These are phyloP conservation scores for Pollachius pollachius DNA, from an alignment of 2,113 vertebrate genomes.

Conservation along the genomic window DNA sequence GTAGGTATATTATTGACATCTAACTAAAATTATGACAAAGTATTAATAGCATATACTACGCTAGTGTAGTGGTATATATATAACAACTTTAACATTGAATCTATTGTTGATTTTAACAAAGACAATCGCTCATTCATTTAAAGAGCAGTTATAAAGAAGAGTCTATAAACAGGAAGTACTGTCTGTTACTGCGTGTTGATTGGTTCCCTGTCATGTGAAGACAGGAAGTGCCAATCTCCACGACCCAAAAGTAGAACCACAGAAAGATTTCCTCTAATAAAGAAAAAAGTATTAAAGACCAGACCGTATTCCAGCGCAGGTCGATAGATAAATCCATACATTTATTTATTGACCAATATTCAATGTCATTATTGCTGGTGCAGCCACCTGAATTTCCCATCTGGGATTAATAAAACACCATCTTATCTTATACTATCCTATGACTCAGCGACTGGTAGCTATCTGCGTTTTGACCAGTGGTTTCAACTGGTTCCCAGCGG, in stretches of 20 bases:
- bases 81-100: constrained; percentile 27
- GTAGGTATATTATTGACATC: constrained; percentile 79
- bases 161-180: constrained; percentile 61
- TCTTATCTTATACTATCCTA: too few species aligned
- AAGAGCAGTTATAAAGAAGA: constrained; percentile 52
- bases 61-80: constrained; percentile 64
- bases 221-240: constrained; percentile 24
- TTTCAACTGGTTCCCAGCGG: too few species aligned
- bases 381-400: too few species aligned
- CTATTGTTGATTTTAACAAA: constrained; percentile 69
- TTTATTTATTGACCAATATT: too few species aligned
- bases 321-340: too few species aligned
- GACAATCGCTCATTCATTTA: constrained; percentile 75
- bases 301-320: too few species aligned
- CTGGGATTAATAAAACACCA: too few species aligned
- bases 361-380: too few species aligned
- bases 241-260: background rate
- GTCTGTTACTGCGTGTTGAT: constrained; percentile 57
- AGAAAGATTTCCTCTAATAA: background rate
- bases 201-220: constrained; percentile 12
- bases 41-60: constrained; percentile 61
- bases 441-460: too few species aligned
- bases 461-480: too few species aligned
- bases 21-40: constrained; percentile 69
- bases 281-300: too few species aligned